These are phyloP conservation scores for Hypercompe scribonia DNA, from an alignment of 2,888 invertebrate species.

Conservation along the genomic window DNA sequence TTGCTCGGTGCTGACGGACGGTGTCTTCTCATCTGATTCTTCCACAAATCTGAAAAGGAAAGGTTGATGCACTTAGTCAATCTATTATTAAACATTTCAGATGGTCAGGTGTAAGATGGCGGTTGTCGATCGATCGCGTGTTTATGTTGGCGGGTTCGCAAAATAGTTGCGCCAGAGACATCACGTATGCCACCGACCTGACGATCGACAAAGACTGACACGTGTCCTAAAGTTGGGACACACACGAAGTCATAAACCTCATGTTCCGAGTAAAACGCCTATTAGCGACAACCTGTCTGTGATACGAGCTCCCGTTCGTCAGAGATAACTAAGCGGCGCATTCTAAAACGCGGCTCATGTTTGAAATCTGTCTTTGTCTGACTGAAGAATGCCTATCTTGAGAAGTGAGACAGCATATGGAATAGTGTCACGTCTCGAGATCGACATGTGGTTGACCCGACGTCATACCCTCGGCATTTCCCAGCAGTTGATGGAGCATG, in stretches of 20 bases:
- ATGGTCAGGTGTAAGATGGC: slow-evolving; percentile 64
- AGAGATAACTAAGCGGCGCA: slow-evolving; percentile 77
- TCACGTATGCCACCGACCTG: slow-evolving; percentile 68
- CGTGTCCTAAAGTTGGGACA: slow-evolving; percentile 75
- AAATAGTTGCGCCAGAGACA: slow-evolving; percentile 69
- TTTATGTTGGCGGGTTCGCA: slow-evolving; percentile 76
- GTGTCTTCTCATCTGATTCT: slow-evolving; percentile 84
- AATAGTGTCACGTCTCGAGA: slow-evolving; percentile 79
- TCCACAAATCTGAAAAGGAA: slow-evolving; percentile 82
- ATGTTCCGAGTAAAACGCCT: slow-evolving; percentile 82
- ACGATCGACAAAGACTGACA: slow-evolving; percentile 74
- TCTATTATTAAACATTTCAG: slow-evolving; percentile 76
- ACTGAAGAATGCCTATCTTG: slow-evolving; percentile 69
- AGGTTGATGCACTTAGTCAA: slow-evolving; percentile 76
- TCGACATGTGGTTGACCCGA: slow-evolving; percentile 83
- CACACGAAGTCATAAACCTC: slow-evolving; percentile 80
- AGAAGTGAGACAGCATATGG: slow-evolving; percentile 79
- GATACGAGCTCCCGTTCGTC: slow-evolving; percentile 75
- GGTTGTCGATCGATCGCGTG: slow-evolving; percentile 68
- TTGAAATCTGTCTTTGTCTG: slow-evolving; percentile 80
- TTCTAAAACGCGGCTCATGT: slow-evolving; percentile 71
- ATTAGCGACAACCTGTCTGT: slow-evolving; percentile 85
- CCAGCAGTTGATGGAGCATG: slow-evolving; percentile 86
- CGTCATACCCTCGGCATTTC: slow-evolving; percentile 82
- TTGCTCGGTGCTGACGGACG: slow-evolving; percentile 79